These are phyloP conservation scores for Buphagus erythrorhynchus DNA, from an alignment of 2,797 vertebrate genomes.

Conservation along the genomic window DNA sequence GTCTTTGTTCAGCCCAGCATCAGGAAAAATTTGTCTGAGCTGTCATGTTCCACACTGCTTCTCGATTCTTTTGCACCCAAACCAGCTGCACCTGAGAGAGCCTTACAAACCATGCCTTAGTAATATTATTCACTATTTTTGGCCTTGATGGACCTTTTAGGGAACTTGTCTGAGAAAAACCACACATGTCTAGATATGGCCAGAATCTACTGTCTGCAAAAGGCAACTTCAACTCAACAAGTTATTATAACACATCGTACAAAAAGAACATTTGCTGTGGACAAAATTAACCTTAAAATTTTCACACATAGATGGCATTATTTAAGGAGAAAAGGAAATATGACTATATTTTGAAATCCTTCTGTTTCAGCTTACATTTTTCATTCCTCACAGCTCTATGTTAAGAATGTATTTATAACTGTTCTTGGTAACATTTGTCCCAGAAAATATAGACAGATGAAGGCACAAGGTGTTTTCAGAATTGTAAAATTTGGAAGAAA, in stretches of 20 bases:
- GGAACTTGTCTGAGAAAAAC: neutral
- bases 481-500: neutral
- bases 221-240: neutral
- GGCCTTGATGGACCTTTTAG: neutral
- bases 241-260: neutral
- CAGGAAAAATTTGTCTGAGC: neutral
- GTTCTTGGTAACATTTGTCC: neutral
- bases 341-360: neutral
- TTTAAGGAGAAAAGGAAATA: neutral
- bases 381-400: neutral
- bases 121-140: neutral
- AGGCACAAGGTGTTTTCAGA: neutral
- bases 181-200: fast-evolving
- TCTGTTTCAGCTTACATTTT: neutral
- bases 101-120: neutral
- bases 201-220: neutral
- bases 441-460: neutral
- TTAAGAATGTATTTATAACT: neutral
- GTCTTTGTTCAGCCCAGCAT: neutral
- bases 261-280: neutral
- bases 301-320: neutral
- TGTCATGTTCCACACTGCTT: neutral
- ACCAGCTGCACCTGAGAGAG: neutral
- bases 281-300: neutral
- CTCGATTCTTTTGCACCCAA: neutral